These are phyloP conservation scores for Petromus typicus DNA, from an alignment of 2,113 vertebrate species.

Conservation along the genomic window DNA sequence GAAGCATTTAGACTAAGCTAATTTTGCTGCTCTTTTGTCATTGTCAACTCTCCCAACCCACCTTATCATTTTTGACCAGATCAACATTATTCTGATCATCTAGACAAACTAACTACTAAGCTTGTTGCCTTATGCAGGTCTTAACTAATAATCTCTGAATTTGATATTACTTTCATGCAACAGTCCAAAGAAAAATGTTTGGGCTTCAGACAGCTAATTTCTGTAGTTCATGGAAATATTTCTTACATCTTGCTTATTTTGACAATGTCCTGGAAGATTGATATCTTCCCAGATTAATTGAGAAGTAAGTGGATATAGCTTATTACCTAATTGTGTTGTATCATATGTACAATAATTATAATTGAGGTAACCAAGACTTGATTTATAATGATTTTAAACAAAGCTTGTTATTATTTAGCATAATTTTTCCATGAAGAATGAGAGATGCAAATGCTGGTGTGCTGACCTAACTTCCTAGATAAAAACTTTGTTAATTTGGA, in stretches of 20 bases:
- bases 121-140: neutral
- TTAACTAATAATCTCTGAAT: neutral
- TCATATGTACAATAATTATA: neutral
- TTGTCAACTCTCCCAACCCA: neutral
- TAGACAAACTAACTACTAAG: neutral
- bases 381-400: neutral
- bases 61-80: neutral
- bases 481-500: constrained; percentile 39
- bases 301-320: neutral
- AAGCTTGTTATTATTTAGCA: neutral
- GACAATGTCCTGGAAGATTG: neutral
- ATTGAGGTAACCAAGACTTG: neutral
- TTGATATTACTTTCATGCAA: neutral
- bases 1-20: neutral
- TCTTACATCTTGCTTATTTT: neutral
- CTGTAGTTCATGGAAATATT: neutral
- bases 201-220: neutral
- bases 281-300: neutral
- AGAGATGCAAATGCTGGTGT: neutral
- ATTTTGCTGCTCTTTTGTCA: neutral
- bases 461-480: neutral
- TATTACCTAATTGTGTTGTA: neutral
- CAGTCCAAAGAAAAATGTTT: neutral
- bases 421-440: neutral
- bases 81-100: neutral